Evolutionary conservation across 2,888 invertebrate genomes (phyloP).

Genomic region (Mythimna impura): DNA sequence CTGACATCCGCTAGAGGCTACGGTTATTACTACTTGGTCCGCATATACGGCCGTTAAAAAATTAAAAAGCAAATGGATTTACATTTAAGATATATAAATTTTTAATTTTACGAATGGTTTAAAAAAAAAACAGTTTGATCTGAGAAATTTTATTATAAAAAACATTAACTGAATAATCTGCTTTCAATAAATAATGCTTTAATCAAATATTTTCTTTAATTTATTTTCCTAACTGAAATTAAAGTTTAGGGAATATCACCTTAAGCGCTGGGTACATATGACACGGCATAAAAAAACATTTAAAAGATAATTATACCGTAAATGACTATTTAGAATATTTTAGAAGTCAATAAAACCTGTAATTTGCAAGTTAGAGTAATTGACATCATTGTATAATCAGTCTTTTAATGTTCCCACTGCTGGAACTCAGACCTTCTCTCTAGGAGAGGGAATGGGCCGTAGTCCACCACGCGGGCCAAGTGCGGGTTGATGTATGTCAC

Average conservation of each 20-base stretch:
- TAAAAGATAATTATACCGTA: too few relatives aligned
- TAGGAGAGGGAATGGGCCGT: too few relatives aligned
- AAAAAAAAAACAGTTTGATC: background rate
- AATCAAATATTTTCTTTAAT: background rate
- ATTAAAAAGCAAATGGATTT: background rate
- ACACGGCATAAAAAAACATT: background rate
- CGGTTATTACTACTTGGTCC: slow-evolving; percentile 80
- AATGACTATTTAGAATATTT: too few relatives aligned
- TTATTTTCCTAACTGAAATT: background rate
- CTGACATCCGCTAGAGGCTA: slow-evolving; percentile 76
- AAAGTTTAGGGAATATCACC: too few relatives aligned
- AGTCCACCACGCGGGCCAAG: too few relatives aligned
- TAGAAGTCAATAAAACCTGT: too few relatives aligned
- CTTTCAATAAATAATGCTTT: slow-evolving; percentile 6
- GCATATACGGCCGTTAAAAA: slow-evolving; percentile 78
- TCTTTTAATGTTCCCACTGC: too few relatives aligned
- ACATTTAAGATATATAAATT: background rate
- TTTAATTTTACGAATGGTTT: background rate
- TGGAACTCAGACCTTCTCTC: too few relatives aligned
- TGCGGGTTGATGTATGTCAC: too few relatives aligned
- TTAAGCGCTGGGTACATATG: background rate
- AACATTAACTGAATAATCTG: background rate
- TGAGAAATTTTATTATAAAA: background rate
- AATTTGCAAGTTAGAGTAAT: too few relatives aligned
- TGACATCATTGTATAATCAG: too few relatives aligned